Conservation (phyloP, 2,113 vertebrate genomes). For the Corythaeola cristata region DNA sequence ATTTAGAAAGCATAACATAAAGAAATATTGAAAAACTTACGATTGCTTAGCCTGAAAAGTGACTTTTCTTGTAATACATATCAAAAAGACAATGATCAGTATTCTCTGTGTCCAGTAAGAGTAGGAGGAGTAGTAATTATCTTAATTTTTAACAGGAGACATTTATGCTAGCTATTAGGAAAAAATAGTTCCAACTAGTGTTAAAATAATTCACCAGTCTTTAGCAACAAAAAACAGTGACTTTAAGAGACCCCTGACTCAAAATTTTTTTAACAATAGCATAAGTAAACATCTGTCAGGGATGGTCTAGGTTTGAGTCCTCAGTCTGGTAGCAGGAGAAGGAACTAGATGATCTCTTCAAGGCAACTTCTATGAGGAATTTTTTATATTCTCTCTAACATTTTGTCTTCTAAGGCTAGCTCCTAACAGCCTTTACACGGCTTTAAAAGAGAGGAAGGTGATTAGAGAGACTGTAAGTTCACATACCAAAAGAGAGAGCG, state of each 20-base stretch:
- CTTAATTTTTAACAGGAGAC: background rate
- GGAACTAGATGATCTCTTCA: background rate
- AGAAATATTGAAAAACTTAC: background rate
- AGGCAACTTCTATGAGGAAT: background rate
- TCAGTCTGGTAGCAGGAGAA: background rate
- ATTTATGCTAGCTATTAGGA: background rate
- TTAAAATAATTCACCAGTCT: background rate
- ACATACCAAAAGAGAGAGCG: background rate
- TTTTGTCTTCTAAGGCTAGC: background rate
- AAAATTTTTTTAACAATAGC: background rate
- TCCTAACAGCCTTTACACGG: background rate
- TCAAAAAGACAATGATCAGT: background rate
- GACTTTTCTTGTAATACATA: background rate
- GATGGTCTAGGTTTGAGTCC: background rate
- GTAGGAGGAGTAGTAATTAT: background rate
- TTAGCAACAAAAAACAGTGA: background rate
- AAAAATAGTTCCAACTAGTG: background rate
- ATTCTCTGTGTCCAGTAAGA: background rate
- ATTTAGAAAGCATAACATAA: background rate
- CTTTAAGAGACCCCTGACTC: accelerated
- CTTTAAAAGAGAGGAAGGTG: background rate
- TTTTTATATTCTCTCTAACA: background rate
- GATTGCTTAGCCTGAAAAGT: background rate
- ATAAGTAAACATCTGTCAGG: background rate
- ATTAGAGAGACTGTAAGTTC: background rate